phyloP scores from a whole-genome alignment of 2,888 invertebrate genomes.

The Cheilosia soror region DNA sequence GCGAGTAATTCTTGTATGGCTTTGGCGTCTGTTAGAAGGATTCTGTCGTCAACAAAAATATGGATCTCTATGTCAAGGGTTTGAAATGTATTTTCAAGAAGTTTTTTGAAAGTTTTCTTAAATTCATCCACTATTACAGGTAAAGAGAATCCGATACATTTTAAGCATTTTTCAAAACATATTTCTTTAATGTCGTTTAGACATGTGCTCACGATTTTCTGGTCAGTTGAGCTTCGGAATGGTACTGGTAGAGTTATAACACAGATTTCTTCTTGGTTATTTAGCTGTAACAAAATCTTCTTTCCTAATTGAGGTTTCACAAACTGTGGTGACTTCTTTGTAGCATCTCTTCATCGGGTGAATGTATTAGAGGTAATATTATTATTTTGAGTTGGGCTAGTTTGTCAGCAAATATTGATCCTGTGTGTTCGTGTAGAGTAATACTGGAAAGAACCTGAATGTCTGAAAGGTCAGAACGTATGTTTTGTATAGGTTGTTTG shows the following conservation, averaged over 20 bases:
- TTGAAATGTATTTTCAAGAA: conserved; percentile 8
- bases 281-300: background rate
- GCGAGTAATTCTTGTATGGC: conserved; percentile 13
- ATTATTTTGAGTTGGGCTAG: conserved; percentile 11
- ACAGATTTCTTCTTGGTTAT: background rate
- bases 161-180: background rate
- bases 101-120: background rate
- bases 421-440: background rate
- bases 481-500: background rate
- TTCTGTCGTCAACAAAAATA: background rate
- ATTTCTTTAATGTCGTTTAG: conserved; percentile 10
- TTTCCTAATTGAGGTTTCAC: background rate
- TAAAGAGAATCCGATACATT: background rate
- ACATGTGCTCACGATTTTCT: background rate
- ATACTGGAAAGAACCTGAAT: conserved; percentile 1
- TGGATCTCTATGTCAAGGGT: background rate
- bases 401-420: background rate
- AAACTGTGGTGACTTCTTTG: background rate
- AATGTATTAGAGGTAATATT: background rate
- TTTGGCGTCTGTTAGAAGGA: background rate
- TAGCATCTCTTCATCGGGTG: background rate
- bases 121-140: background rate
- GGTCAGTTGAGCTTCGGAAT: background rate
- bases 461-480: background rate
- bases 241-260: background rate